Conservation (phyloP, 2,113 vertebrate genomes). For the Campylorhamphus procurvoides region DNA sequence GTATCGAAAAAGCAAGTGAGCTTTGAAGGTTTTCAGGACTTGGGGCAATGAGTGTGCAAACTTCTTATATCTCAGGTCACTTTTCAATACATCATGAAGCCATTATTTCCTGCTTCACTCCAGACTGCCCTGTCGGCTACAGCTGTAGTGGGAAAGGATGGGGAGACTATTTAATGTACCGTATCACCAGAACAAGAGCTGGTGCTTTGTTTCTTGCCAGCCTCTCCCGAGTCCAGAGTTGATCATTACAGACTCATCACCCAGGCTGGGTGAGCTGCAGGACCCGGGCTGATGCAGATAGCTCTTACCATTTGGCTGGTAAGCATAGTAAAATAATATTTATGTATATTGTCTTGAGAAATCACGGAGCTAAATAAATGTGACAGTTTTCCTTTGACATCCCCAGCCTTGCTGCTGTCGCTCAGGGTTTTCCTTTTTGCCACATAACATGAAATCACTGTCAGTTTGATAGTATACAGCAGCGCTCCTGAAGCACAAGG, state of each 20-base stretch:
- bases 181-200: neutral
- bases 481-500: conserved; percentile 14
- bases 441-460: conserved; percentile 49
- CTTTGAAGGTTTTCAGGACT: neutral
- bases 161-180: neutral
- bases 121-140: neutral
- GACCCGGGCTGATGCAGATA: conserved; percentile 7
- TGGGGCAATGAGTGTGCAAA: neutral
- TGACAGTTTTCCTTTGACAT: conserved; percentile 51
- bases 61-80: neutral
- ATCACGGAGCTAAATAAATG: conserved; percentile 35
- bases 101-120: neutral
- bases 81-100: neutral
- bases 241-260: neutral
- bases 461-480: conserved; percentile 29
- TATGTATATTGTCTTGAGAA: conserved; percentile 34
- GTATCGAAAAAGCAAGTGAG: neutral
- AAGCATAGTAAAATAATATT: conserved; percentile 21
- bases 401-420: conserved; percentile 49
- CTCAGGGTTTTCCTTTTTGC: conserved; percentile 45
- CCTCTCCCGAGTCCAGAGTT: neutral
- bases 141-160: neutral
- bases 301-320: neutral
- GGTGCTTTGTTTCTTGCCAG: neutral
- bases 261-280: neutral